Evolutionary conservation across 1,140 invertebrate genomes (phyloP), one percentile per base, ranked within the genome.

Genomic region (Drosophila triauraria): DNA sequence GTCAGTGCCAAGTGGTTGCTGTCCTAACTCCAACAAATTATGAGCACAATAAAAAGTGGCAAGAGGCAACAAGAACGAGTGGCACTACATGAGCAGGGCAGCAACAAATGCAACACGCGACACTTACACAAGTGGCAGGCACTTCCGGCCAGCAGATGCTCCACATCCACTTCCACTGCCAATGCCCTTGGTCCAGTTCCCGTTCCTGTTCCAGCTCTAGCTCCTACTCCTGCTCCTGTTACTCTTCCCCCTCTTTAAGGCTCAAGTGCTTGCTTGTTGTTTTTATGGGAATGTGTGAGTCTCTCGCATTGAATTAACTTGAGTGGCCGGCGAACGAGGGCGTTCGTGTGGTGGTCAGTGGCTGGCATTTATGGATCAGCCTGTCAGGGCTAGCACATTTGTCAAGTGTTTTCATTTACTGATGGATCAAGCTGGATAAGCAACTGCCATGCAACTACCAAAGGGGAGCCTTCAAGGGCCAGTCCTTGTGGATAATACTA

Each of bases 301-400:
- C 81, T 65, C 35, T 84, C 77, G 81, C 77, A 80, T 84, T 84
- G 67, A 84, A 84, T 84, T 84, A 84, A 72, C 76, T 84, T 80
- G 81, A 84, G 81, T 84, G 81, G 76, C 54, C 69, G 35, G 32
- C 44, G 40, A 56, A 23, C 5, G 47, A 46, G 51, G 64, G 42
- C 43, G 59, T 63, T 68, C 54, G 46, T 75, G 64, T 84, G 81
- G 64, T 84, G 81, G 81, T 62, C 81, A 84, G 61, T 53, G 56
- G 65, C 48, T 84, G 81, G 76, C 80, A 79, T 82, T 82, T 82
- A 82, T 82, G 80, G 75, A 82, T 82, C 80, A 83, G 81, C 51
- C 57, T 75, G 63, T 76, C 80, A 80, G 70, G 40, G 47, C 32
- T 53, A 44, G 60, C 40, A 59, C 70, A 62, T 70, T 79, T 59